Percentiles rank a stretch among this genome's conserved stretches.
phyloP scores from a whole-genome alignment of 2,797 vertebrate species.

The Pampus argenteus region DNA sequence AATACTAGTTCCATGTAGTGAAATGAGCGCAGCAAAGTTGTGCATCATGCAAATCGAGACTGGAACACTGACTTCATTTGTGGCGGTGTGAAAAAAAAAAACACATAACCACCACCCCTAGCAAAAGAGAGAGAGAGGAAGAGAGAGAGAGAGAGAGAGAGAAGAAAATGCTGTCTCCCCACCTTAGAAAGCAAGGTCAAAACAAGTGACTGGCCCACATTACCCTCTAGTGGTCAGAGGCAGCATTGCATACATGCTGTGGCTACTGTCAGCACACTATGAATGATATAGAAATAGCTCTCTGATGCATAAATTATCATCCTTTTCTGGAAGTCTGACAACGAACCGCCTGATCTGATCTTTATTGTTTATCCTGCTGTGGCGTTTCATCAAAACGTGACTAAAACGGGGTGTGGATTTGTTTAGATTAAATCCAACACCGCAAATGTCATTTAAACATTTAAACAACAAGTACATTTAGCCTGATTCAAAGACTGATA shows the following conservation, averaged over 20 bases:
- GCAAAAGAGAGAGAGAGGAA: neutral
- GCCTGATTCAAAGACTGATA: slow-evolving; percentile 33
- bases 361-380: slow-evolving; percentile 28
- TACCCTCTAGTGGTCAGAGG: slow-evolving; percentile 70
- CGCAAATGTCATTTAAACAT: slow-evolving; percentile 1
- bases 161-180: slow-evolving; percentile 42
- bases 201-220: slow-evolving; percentile 67
- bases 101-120: slow-evolving; percentile 37
- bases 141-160: neutral
- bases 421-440: neutral
- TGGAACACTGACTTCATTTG: slow-evolving; percentile 37
- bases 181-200: slow-evolving; percentile 79
- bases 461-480: slow-evolving; percentile 19
- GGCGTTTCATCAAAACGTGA: slow-evolving; percentile 25
- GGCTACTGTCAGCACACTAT: neutral
- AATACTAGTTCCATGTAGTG: slow-evolving; percentile 53
- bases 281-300: slow-evolving; percentile 26
- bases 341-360: slow-evolving; percentile 12
- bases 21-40: slow-evolving; percentile 57
- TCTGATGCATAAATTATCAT: slow-evolving; percentile 31
- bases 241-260: slow-evolving; percentile 17
- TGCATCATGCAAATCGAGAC: slow-evolving; percentile 63
- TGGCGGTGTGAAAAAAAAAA: slow-evolving; percentile 42
- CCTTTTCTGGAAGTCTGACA: slow-evolving; percentile 35
- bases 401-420: slow-evolving; percentile 5